Conservation (phyloP, 2,113 vertebrate genomes). For the Amphiprion ocellaris region DNA sequence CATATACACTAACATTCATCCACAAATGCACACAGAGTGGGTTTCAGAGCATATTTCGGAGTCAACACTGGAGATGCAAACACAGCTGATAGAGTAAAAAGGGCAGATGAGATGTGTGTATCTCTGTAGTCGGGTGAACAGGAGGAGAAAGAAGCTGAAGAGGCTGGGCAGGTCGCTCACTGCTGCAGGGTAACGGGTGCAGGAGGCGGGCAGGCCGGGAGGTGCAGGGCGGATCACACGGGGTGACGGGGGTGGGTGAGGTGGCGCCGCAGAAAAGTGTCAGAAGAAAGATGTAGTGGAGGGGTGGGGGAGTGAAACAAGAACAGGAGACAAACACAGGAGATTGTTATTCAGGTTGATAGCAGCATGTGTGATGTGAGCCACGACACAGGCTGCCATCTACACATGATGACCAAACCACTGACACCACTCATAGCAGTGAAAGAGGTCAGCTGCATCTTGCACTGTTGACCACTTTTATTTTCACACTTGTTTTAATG, state of each 20-base stretch:
- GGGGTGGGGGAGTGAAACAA: constrained; percentile 78
- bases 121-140: constrained; percentile 46
- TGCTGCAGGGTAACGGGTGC: constrained; percentile 66
- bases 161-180: constrained; percentile 71
- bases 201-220: constrained; percentile 40
- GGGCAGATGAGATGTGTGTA: constrained; percentile 40
- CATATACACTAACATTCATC: constrained; percentile 1
- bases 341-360: constrained; percentile 85
- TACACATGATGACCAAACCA: constrained; percentile 63
- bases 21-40: constrained; percentile 34
- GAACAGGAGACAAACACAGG: constrained; percentile 82
- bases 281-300: constrained; percentile 62
- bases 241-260: constrained; percentile 55
- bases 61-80: constrained; percentile 43
- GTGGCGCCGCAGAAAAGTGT: constrained; percentile 54
- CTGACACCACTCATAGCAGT: constrained; percentile 39
- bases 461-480: constrained; percentile 33
- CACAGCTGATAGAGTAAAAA: constrained; percentile 20
- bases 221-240: constrained; percentile 52
- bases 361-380: constrained; percentile 72
- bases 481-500: constrained; percentile 73
- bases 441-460: constrained; percentile 8
- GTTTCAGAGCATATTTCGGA: constrained; percentile 41
- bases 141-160: constrained; percentile 58
- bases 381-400: constrained; percentile 55